Evolutionary conservation across 2,888 invertebrate genomes (phyloP), one percentile per base, ranked within the genome.

Genomic region (Meliscaeva auricollis): DNA sequence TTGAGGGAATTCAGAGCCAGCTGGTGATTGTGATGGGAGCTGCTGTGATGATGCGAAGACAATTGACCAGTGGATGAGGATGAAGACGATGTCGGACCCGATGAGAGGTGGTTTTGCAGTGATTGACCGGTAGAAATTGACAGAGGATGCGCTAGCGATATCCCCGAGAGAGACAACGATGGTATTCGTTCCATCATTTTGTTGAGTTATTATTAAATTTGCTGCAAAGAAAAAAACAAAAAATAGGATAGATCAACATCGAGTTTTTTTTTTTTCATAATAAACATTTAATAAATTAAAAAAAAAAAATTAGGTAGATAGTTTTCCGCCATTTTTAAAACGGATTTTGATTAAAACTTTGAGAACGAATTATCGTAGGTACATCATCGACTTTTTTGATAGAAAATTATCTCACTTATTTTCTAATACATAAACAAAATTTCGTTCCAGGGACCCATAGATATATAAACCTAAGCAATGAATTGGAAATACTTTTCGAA

Each of bases 101-200:
- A 90, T 80, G 90, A 90, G 84, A 92, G 89, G 87, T 92, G 92
- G 88, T 90, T 90, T 87, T 91, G 90, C 75, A 92, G 87, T 84
- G 88, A 88, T 84, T 90, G 90, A 76, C 89, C 89, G 41, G 89
- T 89, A 78, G 90, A 89, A 82, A 90, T 89, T 88, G 90, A 90
- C 68, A 91, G 89, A 87, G 92, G 92, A 90, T 92, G 92, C 76
- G 92, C 90, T 88, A 92, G 90, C 88, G 92, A 91, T 89, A 92
- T 89, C 88, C 92, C 92, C 84, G 92, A 91, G 79, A 92, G 90
- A 88, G 92, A 91, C 88, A 92, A 87, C 78, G 92, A 91, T 89
- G 92, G 92, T 89, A 92, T 91, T 88, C 92, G 91, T 90, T 92
- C 92, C 92, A 92, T 92, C 92, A 92, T 92, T 90, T 90, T 90